Evolutionary conservation across 1,140 invertebrate genomes (phyloP), one percentile per base, ranked within the genome.

Genomic region (Globodera ellingtonae): DNA sequence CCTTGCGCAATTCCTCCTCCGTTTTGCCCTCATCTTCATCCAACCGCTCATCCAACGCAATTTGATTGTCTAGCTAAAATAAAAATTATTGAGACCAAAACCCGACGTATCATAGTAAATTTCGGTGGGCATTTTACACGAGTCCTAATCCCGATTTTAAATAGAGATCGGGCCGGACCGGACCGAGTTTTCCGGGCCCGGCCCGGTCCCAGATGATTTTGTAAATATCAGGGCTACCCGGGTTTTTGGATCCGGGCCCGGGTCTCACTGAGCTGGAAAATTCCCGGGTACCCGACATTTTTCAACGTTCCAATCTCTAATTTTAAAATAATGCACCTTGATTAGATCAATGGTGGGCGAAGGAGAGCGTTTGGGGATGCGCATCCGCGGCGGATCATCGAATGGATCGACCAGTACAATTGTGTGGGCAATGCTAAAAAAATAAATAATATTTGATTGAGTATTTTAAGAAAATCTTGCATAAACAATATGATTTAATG

Each of bases 371-470:
- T 92, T 92, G 0, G 96, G 96, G 78, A 94, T 91, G 70, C 91
- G 87, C 13, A 99, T 90, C 4, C 93, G 93, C 79, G 91, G 87
- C 3, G 94, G 94, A 91, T 99, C 96, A 84, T 94, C 93, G 90
- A 94, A 99, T 0, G 98, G 98, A 91, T 99, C 98, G 89, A 98
- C 94, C 9, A 99, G 90, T 52, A 99, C 92, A 7, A 99, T 94
- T 0, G 97, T 99, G 89, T 99, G 98, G 2, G 95, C 96, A 79
- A 99, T 97, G 83, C 96, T 92, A 82, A 69, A 90, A 86, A 81
- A 21, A n/a, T n/a, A 1, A 80, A n/a, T 67, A n/a, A 35, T 77
- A 65, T 52, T 35, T 72, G 3, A 7, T 7, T 24, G 52, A 72
- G 59, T 13, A 13, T 9, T 73, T 10, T 15, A 15, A 73, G 46